Evolutionary conservation across 1,140 invertebrate genomes (phyloP), one percentile per base, ranked within the genome.

Genomic region (Trichomalopsis sarcophagae): DNA sequence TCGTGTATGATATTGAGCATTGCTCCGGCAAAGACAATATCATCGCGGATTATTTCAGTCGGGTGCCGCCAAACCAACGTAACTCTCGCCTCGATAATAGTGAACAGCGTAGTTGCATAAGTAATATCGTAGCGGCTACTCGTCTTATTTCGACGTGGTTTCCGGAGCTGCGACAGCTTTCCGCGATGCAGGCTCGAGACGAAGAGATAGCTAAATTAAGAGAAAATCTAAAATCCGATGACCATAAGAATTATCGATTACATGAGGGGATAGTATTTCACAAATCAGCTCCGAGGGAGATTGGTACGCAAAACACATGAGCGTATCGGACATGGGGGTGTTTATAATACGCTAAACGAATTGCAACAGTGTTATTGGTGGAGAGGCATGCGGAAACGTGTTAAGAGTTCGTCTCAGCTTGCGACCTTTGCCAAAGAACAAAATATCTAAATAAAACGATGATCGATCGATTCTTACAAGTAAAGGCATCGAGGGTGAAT

Each of bases 371-470:
- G 50, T 27, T 84, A 69, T 30, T 84, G 33, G 36, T 84, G 82
- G 75, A 77, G 68, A 62, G 33, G 36, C 17, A 68, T 84, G 62
- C n/a, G 17, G 27, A 7, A 33, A 1, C 21, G 10, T 2, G 62
- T 84, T 2, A 84, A 84, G 40, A 44, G 9, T 17, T 78, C 10
- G 36, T 81, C 21, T 13, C 9, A 14, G 47, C 47, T 47, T 81
- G 84, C 44, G 79, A 85, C 33, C 13, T 44, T 3, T 85, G 79
- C 74, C 84, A 85, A 50, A 17, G 78, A 1, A 69, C 74, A 0
- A 85, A 85, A 36, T 30, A 85, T 69, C 69, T 81, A 21, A 81
- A 81, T 68, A 17, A 40, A 30, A 69, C 14, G 5, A 86, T 86
- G 81, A 17, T 2, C 7, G 85, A 81, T 9, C 55, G 47, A 36